These are phyloP conservation scores for Rhinopomastus cyanomelas DNA, from an alignment of 2,113 vertebrate genomes.

Conservation along the genomic window DNA sequence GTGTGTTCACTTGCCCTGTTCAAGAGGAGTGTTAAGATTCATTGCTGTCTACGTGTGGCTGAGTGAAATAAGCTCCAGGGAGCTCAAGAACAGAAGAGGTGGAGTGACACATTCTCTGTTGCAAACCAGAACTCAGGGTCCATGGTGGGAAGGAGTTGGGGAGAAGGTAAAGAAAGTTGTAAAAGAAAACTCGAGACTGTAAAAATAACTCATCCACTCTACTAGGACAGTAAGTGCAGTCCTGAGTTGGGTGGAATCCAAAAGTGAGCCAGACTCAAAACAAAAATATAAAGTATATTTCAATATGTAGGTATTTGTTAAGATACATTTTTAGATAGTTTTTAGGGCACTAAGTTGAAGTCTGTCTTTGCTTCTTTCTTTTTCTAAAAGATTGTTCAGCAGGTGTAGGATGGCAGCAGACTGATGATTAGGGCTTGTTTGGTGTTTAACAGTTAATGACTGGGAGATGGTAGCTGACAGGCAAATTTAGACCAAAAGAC, in stretches of 20 bases:
- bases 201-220: not conserved
- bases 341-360: not conserved
- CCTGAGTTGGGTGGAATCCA: not conserved
- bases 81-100: not conserved
- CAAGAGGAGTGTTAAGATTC: not conserved
- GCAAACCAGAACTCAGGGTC: not conserved
- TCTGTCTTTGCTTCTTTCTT: not conserved
- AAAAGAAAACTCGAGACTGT: not conserved
- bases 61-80: not conserved
- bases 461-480: not conserved
- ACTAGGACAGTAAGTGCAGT: not conserved
- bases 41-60: rapidly evolving
- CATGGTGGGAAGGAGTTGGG: not conserved
- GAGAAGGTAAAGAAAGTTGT: not conserved
- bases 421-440: not conserved
- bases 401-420: not conserved
- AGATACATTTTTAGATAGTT: not conserved
- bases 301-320: not conserved
- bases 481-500: not conserved
- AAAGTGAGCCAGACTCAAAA: not conserved
- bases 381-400: not conserved
- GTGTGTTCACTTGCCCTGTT: not conserved
- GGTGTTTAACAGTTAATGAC: not conserved
- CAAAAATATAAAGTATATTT: too few relatives aligned
- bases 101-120: not conserved